Evolutionary conservation across 1,140 invertebrate genomes (phyloP), one percentile per base, ranked within the genome.

Genomic region (Lepidotrigona ventralis): DNA sequence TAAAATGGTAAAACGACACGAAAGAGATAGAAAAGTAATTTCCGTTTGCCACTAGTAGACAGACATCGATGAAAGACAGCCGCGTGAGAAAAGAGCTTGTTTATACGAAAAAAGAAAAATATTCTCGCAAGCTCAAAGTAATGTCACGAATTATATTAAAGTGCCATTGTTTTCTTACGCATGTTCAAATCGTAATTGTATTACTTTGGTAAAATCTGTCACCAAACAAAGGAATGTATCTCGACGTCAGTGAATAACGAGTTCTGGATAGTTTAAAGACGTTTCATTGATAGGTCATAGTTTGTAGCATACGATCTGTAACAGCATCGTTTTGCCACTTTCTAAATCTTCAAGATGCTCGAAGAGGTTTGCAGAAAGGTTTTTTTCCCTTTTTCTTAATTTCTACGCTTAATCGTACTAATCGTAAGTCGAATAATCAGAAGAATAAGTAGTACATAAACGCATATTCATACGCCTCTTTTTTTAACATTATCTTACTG

Each of bases 121-220:
- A 74, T 86, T 88, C 64, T 66, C 76, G 85, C 29, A 68, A 88
- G 76, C 84, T 88, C 83, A 83, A 86, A 85, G 39, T 84, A 90
- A 89, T 86, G 81, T 87, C 78, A 81, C 85, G 85, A 88, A 89
- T 85, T 88, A 88, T 83, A 89, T 81, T 79, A 56, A 86, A 88
- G 83, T 81, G 87, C 83, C 87, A 83, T 89, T 79, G 81, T 88
- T 88, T 86, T 84, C 77, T 85, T 84, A 81, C 84, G 74, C 79
- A 83, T 66, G 46, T 88, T 80, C 79, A 54, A 85, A 84, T 87
- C 86, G 64, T n/a, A n/a, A n/a, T 84, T 87, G 86, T 86, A 84
- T 87, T 86, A 86, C 74, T 86, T 87, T 81, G 81, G 75, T 86
- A 86, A 84, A 81, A 39, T 39, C n/a, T 79, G 70, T 54, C 70